Base-by-base conservation (phyloP, 2,888 invertebrate genomes). In the Drosophila longiperda region DNA sequence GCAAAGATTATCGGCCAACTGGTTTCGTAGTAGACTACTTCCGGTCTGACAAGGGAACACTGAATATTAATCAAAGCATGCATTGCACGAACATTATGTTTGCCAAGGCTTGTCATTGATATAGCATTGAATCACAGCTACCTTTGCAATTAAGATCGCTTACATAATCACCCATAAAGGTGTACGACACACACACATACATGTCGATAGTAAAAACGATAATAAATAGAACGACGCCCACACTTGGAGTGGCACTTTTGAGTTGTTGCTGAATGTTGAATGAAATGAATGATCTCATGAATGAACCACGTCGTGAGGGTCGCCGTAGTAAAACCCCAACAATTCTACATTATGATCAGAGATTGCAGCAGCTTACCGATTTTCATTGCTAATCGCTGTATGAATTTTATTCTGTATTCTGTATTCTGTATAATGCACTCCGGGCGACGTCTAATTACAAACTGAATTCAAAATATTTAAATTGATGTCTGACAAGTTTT, bases 381-480 rank as follows among this genome's bases (percentile, higher is more conserved):
- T 87, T 69, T 87, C 87, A 87, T 87, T 90, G 42, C 58, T 66
- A 54, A 17, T 38, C 45, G 8, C 12, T 8, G 9, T 40, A 4
- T 17, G 17, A 7, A 17, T 36, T 7, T 17, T 29, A 45, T 34
- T 15, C 9, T 15, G 20, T 52, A 7, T 34, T 15, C 9, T 15
- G 20, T 52, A 7, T 33, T 20, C 15, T 17, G 15, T 54, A 53
- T 36, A 34, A 38, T 58, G 58, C 71, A 67, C 64, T 55, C 55
- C 66, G 71, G 66, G 53, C 80, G 54, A 67, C 76, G 84, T 70
- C 70, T 66, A 72, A 73, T 73, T 83, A 70, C 79, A 75, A 88
- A 87, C 89, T 90, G 86, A 87, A 84, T 69, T 76, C 70, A 23
- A 62, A 76, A 75, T 88, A 88, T 90, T 89, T 74, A 89, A 90